Evolutionary conservation across 2,888 invertebrate species (phyloP).

Genomic region (Drosophila tripunctata): DNA sequence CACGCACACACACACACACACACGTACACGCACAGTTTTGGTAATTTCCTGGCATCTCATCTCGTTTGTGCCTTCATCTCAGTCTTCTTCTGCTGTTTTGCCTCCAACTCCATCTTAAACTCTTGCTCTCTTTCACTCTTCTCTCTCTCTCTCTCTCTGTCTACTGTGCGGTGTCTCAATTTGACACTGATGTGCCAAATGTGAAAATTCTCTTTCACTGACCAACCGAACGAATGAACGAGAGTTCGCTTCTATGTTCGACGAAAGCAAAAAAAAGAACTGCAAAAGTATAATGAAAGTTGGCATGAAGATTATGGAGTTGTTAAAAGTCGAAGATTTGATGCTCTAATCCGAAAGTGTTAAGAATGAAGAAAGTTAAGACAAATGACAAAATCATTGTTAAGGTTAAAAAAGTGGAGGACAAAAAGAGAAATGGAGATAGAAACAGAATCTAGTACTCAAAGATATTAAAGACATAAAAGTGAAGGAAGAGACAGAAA

Average conservation of each 20-base stretch:
- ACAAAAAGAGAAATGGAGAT: background rate
- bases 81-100: background rate
- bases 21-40: constrained; percentile 44
- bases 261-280: constrained; percentile 24
- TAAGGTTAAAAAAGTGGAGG: background rate
- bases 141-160: background rate
- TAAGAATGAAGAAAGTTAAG: background rate
- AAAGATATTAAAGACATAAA: too few species aligned
- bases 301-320: background rate
- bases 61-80: constrained; percentile 4
- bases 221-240: constrained; percentile 26
- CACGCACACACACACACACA: constrained; percentile 24
- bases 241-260: background rate
- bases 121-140: background rate
- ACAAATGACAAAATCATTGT: too few species aligned
- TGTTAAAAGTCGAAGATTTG: background rate
- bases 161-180: constrained; percentile 70
- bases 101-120: background rate
- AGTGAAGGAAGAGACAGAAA: too few species aligned
- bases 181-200: constrained; percentile 81
- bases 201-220: constrained; percentile 71
- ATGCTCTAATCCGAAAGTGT: constrained; percentile 10
- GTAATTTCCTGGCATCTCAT: constrained; percentile 71
- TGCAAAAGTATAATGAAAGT: constrained; percentile 41
- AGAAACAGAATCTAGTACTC: background rate